Base-by-base conservation (phyloP, 2,888 invertebrate genomes). In the Biston betularia region DNA sequence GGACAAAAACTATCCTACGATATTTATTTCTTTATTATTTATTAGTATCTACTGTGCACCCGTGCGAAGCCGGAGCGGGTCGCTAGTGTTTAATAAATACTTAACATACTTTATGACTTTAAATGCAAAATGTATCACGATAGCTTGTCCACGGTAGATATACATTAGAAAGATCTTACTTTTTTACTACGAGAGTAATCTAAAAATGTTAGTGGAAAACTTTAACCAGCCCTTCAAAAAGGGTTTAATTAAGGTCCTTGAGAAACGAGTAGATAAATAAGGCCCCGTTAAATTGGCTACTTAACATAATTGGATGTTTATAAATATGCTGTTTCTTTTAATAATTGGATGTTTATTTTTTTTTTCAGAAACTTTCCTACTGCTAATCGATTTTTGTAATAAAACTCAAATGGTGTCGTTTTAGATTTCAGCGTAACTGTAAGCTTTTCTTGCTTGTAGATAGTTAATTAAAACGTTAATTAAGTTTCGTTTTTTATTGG, bases 281-380 rank as follows among this genome's bases (percentile, higher is more conserved):
- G 77, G 72, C 70, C 74, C 65, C 77, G 76, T 82, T 78, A 80
- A 88, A 89, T 84, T 84, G 85, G 79, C 84, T 86, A 75, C 79
- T 87, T 81, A 83, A 75, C 84, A 86, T 88, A 88, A 90, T 88
- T 89, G 86, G 82, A 82, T 77, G 71, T 76, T 81, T 82, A 85
- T 82, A n/a, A n/a, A n/a, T n/a, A n/a, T n/a, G n/a, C n/a, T n/a
- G n/a, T n/a, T n/a, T n/a, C n/a, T n/a, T n/a, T n/a, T n/a, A n/a
- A 86, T 88, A 88, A 90, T 88, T 89, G 86, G 82, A 82, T 77
- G 71, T 76, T 81, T 82, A 85, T 82, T n/a, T n/a, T n/a, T 83
- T 77, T 80, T 81, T 82, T 77, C 72, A 68, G 60, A 78, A 86
- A 82, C 74, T 80, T 86, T 82, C 79, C 77, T 79, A 85, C 79